phyloP scores from a whole-genome alignment of 2,113 vertebrate species.

The Eurypyga helias region DNA sequence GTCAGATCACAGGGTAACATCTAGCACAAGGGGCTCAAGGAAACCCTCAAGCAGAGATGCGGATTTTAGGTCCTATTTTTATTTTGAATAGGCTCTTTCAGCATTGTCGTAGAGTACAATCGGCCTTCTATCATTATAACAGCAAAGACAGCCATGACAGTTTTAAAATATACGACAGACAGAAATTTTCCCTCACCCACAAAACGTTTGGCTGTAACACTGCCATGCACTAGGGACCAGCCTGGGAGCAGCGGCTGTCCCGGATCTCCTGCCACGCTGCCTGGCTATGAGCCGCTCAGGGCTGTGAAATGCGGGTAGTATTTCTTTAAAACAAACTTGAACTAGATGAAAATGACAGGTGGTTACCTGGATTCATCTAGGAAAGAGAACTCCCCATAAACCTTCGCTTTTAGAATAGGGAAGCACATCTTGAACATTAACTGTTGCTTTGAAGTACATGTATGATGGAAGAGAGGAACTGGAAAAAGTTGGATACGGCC shows the following conservation, averaged over 20 bases:
- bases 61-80: not conserved
- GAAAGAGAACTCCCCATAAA: not conserved
- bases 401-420: not conserved
- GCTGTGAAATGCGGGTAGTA: not conserved
- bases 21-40: accelerated
- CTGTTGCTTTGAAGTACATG: not conserved
- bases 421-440: not conserved
- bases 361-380: not conserved
- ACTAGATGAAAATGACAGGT: not conserved
- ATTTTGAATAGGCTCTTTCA: not conserved
- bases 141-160: not conserved
- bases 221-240: not conserved
- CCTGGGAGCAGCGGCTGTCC: not conserved
- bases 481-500: not conserved
- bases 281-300: not conserved
- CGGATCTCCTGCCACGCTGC: not conserved
- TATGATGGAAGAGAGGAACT: not conserved
- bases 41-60: not conserved
- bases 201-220: not conserved
- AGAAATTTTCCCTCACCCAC: not conserved
- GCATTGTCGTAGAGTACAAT: not conserved
- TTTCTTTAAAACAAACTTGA: not conserved
- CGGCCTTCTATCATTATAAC: not conserved
- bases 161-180: not conserved
- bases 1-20: not conserved